Evolutionary conservation across 2,797 vertebrate species (phyloP).

Genomic region (Steatocranus sp.): DNA sequence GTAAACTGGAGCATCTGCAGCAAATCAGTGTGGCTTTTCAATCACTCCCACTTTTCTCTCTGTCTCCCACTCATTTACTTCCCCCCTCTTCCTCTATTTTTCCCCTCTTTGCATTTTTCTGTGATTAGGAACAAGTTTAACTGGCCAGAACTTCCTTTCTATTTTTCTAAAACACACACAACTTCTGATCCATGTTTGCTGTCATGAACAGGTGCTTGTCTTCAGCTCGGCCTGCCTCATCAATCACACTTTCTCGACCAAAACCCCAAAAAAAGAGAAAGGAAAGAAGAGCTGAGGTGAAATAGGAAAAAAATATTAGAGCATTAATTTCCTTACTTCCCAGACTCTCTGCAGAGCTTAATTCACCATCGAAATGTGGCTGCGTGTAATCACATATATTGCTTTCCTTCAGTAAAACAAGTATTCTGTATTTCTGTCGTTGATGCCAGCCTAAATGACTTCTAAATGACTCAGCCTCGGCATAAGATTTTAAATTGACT

Average conservation of each 20-base stretch:
- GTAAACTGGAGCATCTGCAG: constrained; percentile 55
- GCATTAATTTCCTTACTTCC: not conserved
- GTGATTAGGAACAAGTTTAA: constrained; percentile 26
- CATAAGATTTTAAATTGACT: not conserved
- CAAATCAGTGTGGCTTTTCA: constrained; percentile 39
- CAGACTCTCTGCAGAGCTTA: not conserved
- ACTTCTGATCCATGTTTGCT: constrained; percentile 14
- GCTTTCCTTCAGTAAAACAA: not conserved
- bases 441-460: not conserved
- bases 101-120: constrained; percentile 20
- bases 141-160: not conserved
- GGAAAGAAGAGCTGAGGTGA: not conserved
- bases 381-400: not conserved
- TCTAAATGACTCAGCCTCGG: not conserved
- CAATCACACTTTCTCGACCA: constrained; percentile 11
- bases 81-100: not conserved
- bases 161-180: not conserved
- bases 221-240: constrained; percentile 45
- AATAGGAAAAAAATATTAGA: not conserved
- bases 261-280: not conserved
- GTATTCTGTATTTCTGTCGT: not conserved
- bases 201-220: constrained; percentile 49
- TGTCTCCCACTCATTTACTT: constrained; percentile 28
- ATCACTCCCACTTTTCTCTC: constrained; percentile 11
- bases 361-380: not conserved